phyloP scores from a whole-genome alignment of 2,888 invertebrate genomes.

The Epicampocera succincta region DNA sequence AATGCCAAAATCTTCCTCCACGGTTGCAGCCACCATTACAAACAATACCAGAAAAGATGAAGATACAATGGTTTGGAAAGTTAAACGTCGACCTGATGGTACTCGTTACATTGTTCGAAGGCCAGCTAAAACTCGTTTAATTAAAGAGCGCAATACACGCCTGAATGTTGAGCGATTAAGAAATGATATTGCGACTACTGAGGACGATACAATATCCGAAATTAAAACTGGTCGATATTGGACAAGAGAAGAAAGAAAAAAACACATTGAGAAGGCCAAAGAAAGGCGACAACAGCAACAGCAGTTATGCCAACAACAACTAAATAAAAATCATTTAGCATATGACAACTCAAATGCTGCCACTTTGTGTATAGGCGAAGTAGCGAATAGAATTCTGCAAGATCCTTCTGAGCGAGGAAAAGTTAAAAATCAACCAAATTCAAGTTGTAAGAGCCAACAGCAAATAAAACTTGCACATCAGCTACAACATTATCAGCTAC shows the following conservation, averaged over 20 bases:
- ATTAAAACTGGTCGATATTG: slow-evolving; percentile 89
- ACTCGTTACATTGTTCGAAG: slow-evolving; percentile 89
- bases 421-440: slow-evolving; percentile 30
- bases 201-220: slow-evolving; percentile 90
- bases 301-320: slow-evolving; percentile 54
- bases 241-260: slow-evolving; percentile 88
- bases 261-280: slow-evolving; percentile 87
- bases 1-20: slow-evolving; percentile 58
- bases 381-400: slow-evolving; percentile 25
- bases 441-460: slow-evolving; percentile 50
- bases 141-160: slow-evolving; percentile 84
- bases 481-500: slow-evolving; percentile 70
- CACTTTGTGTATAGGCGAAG: slow-evolving; percentile 32
- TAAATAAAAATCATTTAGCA: slow-evolving; percentile 10
- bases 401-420: slow-evolving; percentile 28
- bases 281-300: slow-evolving; percentile 84
- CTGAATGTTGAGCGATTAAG: slow-evolving; percentile 84
- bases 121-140: slow-evolving; percentile 85
- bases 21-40: slow-evolving; percentile 58
- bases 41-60: slow-evolving; percentile 63
- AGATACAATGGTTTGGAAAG: slow-evolving; percentile 87
- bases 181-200: slow-evolving; percentile 85
- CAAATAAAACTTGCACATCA: slow-evolving; percentile 34
- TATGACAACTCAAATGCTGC: slow-evolving; percentile 32
- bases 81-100: slow-evolving; percentile 89